Evolutionary conservation across 2,888 invertebrate genomes (phyloP), one percentile per base, ranked within the genome.

Genomic region (Dioctria linearis): DNA sequence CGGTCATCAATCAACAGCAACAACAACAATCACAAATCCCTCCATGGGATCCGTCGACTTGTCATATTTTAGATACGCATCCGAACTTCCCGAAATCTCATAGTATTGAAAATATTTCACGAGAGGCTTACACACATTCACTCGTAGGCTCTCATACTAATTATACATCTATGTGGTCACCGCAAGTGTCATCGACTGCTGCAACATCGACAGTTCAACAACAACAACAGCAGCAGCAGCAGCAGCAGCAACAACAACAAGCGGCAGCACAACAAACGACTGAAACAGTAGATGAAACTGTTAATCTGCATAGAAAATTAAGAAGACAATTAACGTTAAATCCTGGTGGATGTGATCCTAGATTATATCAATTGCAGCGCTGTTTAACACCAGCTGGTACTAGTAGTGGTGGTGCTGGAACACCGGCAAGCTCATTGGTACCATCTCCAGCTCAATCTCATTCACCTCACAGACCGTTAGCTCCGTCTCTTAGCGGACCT

Each of bases 251-350:
- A 2, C 25, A 25, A 25, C 25, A 25, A 25, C 25, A 25, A 25
- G 25, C 25, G 25, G 90, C 84, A 81, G 37, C 71, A n/a, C 71
- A 79, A 67, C 71, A 57, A 63, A 25, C 69, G 11, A 65, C 3
- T 83, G 86, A 61, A 84, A 85, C 81, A 11, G 86, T 84, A n/a
- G 88, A 88, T 80, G 84, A 86, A 80, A 81, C 83, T 0, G 90
- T 90, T 0, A 95, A 95, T 86, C 90, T 94, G 81, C 96, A 96
- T 86, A 90, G 93, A 80, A 96, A 95, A 87, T 90, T 96, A 49
- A 94, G 93, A 83, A 91, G 96, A 4, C 95, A 96, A 86, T 90
- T 95, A 66, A 95, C 95, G 11, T 88, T 96, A n/a, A 95, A 96
- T 88, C 96, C 96, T 0, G 90, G 90, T 37, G 84, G 83, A 9